phyloP scores from a whole-genome alignment of 2,113 vertebrate species.

The Dicerorhinus sumatrensis region DNA sequence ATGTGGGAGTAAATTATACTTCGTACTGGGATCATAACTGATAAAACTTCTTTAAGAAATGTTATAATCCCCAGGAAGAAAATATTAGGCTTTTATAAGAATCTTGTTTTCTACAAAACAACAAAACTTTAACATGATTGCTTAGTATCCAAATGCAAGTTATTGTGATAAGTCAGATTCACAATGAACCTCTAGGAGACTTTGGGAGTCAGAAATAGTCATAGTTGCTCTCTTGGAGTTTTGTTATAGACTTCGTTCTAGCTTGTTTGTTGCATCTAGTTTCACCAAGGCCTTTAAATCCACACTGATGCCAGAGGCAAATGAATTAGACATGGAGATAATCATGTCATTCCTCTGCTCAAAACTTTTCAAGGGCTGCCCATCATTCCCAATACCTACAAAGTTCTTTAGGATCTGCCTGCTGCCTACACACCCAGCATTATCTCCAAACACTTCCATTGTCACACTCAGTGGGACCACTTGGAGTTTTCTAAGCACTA shows the following conservation, averaged over 20 bases:
- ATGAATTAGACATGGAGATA: constrained; percentile 2
- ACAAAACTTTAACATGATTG: neutral
- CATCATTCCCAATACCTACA: neutral
- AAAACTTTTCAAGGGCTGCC: neutral
- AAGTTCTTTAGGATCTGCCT: neutral
- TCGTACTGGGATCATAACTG: neutral
- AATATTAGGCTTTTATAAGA: neutral
- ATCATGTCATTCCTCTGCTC: neutral
- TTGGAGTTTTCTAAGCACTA: neutral
- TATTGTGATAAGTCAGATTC: neutral
- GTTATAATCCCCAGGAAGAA: neutral
- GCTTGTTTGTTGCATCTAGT: constrained; percentile 9
- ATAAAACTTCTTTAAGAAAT: neutral
- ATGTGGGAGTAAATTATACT: neutral
- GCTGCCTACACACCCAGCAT: neutral
- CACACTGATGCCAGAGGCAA: neutral
- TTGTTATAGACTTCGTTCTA: constrained; percentile 8
- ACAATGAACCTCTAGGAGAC: neutral
- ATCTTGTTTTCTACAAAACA: neutral
- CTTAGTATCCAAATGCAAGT: constrained; percentile 15
- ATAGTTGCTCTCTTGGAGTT: neutral
- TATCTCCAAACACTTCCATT: neutral
- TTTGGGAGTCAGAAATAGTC: neutral
- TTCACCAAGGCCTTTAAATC: neutral
- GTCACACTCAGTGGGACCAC: neutral